Base-by-base conservation (phyloP, 2,888 invertebrate species). In the Folsomia candida region DNA sequence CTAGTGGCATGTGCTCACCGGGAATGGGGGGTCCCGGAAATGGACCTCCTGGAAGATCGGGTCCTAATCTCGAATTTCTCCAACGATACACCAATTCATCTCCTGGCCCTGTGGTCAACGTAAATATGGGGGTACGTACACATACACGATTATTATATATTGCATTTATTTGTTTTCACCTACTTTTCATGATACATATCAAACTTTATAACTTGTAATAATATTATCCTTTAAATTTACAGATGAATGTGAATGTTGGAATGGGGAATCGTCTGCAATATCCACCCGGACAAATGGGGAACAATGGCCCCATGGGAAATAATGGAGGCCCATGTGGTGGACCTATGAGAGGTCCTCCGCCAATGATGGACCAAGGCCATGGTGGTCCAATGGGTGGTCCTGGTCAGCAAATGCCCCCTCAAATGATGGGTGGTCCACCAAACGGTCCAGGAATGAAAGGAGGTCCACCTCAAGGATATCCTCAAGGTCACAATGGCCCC, bases 71-170 rank as follows among this genome's bases (percentile, higher is more conserved):
- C 76, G 94, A 95, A 81, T 95, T 95, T 84, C 85, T 95, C 69
- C 93, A 93, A 81, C 87, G 94, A 71, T 94, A 92, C 81, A 90
- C 94, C 24, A 92, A 92, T 83, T 94, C 95, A 0, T 87, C 92
- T 84, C 67, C 75, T 27, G 79, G 77, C 20, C 77, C 77, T 25
- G 77, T 77, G 4, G 78, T 78, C 18, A 79, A 79, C 64, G 79
- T 80, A 22, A 80, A 80, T 66, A 79, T 80, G 79, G 79, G 79
- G 73, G 80, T 80, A 72, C 77, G 78, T 73, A n/a, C n/a, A n/a
- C n/a, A n/a, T n/a, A n/a, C n/a, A n/a, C n/a, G n/a, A n/a, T n/a
- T n/a, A n/a, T n/a, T n/a, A n/a, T n/a, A n/a, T n/a, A n/a, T n/a
- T n/a, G n/a, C n/a, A n/a, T n/a, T n/a, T n/a, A n/a, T n/a, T n/a